Base-by-base conservation (phyloP, 1,140 invertebrate genomes). In the Carposina sasakii region DNA sequence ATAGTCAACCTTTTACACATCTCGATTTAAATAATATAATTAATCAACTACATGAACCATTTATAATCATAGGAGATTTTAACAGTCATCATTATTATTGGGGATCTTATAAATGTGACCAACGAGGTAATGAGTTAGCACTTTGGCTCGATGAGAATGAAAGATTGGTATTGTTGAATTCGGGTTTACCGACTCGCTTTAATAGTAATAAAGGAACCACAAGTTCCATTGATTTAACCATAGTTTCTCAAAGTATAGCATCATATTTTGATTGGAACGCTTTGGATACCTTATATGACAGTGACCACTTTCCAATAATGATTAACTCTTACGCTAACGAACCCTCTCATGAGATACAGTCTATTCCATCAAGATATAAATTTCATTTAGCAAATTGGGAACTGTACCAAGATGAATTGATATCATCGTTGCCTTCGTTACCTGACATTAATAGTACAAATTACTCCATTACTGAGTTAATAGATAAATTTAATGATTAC, bases 41-140 rank as follows among this genome's bases (percentile, higher is more conserved):
- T 5, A 8, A 17, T 2, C 67, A 76, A 66, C 37, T 81, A 12
- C 63, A 61, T 5, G 51, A 37, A 46, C 68, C 62, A 8, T 79
- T 62, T 31, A 45, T 76, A 23, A 23, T 70, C 21, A 6, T 66
- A 6, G 61, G 63, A 0, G 71, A 75, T 26, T 71, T 76, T 31
- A 77, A 76, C 24, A 60, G 55, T 19, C 67, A 76, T 30, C 73
- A 66, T 42, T 44, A 26, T n/a, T 20, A 63, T 28, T 81, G 65
- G 68, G 70, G 67, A 1, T 68, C 67, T n/a, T 33, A 58, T 9
- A 62, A 63, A 56, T 52, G 41, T 21, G 60, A 73, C 33, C 10
- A 8, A 8, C 49, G 67, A 53, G 66, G 66, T 34, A 56, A 53
- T 53, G 61, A 46, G 23, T 49, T 71, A 26, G 63, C 56, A 46